Percentiles rank a stretch among this genome's conserved stretches.
These are phyloP conservation scores for Chalcis sispes DNA, from an alignment of 2,888 invertebrate genomes.

Conservation along the genomic window DNA sequence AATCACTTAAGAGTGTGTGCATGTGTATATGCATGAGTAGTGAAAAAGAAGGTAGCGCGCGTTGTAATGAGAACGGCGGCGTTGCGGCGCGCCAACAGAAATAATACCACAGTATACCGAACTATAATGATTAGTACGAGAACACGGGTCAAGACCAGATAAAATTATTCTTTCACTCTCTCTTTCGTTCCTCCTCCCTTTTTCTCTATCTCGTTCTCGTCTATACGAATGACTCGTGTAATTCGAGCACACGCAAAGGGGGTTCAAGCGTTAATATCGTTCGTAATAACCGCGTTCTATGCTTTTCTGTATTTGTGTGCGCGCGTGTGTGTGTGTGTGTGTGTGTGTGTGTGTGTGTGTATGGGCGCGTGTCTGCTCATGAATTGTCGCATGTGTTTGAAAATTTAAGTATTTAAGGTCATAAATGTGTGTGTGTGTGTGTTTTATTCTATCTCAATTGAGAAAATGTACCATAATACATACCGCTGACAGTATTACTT, in stretches of 20 bases:
- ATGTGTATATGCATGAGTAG: too few relatives aligned
- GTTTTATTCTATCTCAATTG: too few relatives aligned
- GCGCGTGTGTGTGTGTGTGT: neutral
- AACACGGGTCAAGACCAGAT: conserved; percentile 38
- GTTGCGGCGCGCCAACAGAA: neutral
- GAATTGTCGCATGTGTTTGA: too few relatives aligned
- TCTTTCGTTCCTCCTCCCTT: neutral
- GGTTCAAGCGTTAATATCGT: too few relatives aligned
- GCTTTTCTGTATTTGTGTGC: neutral
- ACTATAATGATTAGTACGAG: conserved; percentile 34
- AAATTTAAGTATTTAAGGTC: too few relatives aligned
- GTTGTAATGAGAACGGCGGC: conserved; percentile 7
- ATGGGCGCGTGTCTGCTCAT: too few relatives aligned
- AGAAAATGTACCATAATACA: too few relatives aligned
- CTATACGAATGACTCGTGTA: neutral
- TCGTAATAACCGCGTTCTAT: too few relatives aligned
- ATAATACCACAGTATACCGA: conserved; percentile 17
- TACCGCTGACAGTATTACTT: too few relatives aligned
- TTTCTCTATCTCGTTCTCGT: neutral
- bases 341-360: neutral
- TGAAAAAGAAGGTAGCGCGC: neutral
- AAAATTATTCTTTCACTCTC: conserved; percentile 22
- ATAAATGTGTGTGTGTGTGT: too few relatives aligned
- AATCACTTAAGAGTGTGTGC: neutral
- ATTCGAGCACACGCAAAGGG: neutral